phyloP scores from a whole-genome alignment of 2,797 vertebrate species.

The Knipowitschia caucasica region DNA sequence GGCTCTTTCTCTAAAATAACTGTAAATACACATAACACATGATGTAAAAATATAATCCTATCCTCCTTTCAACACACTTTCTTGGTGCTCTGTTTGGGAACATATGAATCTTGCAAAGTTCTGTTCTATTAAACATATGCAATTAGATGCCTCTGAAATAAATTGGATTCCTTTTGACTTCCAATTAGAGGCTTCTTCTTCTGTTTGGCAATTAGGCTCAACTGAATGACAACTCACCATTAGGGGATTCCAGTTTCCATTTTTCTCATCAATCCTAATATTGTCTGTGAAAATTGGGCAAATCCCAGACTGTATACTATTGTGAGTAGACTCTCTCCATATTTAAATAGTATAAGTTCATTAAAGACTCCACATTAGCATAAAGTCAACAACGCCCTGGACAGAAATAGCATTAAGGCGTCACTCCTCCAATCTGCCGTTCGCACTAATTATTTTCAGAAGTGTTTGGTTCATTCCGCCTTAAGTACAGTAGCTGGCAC shows the following conservation, averaged over 20 bases:
- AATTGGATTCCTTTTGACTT: neutral
- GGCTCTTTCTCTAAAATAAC: no score
- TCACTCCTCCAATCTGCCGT: slow-evolving; percentile 47
- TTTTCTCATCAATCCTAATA: neutral
- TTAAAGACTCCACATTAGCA: slow-evolving; percentile 33
- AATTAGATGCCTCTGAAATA: neutral
- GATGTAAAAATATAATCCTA: no score
- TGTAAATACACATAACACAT: neutral
- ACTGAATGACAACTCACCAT: neutral
- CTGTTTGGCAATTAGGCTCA: no score
- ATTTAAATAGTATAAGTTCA: neutral
- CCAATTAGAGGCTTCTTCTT: neutral
- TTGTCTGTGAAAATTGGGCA: neutral
- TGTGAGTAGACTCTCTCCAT: neutral
- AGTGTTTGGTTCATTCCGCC: slow-evolving; percentile 40
- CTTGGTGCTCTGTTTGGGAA: neutral
- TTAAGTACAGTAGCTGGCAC: slow-evolving; percentile 45
- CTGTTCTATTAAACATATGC: neutral
- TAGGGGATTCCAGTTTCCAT: neutral
- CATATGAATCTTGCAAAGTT: neutral
- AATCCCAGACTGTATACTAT: neutral
- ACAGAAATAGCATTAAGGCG: slow-evolving; percentile 42
- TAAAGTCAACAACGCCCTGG: slow-evolving; percentile 52
- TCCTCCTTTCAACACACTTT: no score
- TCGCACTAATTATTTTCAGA: slow-evolving; percentile 58